Evolutionary conservation across 92 coral and sea anemone species (phyloP).

Genomic region (Siderastrea siderea): DNA sequence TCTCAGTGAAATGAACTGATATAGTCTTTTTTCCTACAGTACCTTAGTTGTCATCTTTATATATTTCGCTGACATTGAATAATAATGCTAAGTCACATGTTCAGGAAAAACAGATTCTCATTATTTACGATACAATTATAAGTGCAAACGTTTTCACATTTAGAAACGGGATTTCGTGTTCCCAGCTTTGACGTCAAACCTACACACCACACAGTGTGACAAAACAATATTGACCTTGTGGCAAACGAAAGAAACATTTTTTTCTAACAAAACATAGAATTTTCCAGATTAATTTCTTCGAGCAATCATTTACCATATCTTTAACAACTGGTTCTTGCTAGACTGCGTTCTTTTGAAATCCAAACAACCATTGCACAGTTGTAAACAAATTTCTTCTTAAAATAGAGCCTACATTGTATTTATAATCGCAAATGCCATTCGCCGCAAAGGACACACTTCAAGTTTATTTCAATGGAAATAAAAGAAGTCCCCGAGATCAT

Average conservation of each 20-base stretch:
- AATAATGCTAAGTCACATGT: background rate
- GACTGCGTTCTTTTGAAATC: constrained; percentile 29
- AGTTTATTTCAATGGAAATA: constrained; percentile 12
- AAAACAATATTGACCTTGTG: constrained; percentile 23
- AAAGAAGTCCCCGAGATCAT: constrained; percentile 23
- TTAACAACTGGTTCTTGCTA: background rate
- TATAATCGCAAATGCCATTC: constrained; percentile 16
- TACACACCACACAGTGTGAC: background rate
- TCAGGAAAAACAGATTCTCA: background rate
- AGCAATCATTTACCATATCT: constrained; percentile 13
- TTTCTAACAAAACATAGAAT: constrained; percentile 27
- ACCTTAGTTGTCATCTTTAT: background rate
- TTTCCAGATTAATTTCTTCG: constrained; percentile 18
- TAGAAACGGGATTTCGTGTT: constrained; percentile 19
- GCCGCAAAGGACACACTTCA: constrained; percentile 30
- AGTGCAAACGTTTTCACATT: background rate
- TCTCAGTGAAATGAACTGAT: background rate
- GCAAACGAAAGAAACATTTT: background rate
- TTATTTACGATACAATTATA: constrained; percentile 6
- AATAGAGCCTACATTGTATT: constrained; percentile 23
- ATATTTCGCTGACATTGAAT: constrained; percentile 2
- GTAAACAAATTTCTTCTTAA: constrained; percentile 24
- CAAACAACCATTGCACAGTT: constrained; percentile 12
- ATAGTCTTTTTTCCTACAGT: background rate
- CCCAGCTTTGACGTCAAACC: constrained; percentile 22